Evolutionary conservation across 2,888 invertebrate species (phyloP), one percentile per base, ranked within the genome.

Genomic region (Epistrophella euchroma): DNA sequence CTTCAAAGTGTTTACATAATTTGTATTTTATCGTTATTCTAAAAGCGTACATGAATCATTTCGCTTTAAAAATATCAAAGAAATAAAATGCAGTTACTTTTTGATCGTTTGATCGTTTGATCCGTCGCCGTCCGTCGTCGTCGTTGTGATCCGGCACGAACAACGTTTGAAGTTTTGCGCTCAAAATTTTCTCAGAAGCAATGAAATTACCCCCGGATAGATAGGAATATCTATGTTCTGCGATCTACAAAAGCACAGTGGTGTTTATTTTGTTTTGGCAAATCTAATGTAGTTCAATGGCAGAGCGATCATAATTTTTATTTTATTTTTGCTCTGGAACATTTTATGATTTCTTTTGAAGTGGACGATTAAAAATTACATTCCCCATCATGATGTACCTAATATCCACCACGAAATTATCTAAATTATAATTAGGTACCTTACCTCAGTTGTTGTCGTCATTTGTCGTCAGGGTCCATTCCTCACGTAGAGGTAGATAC

Each of bases 41-140:
- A 73, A 81, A 85, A 73, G 47, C 55, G 43, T 68, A 43, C 68
- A 78, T 86, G 86, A 86, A 86, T 86, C 86, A 82, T 86, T 82
- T 71, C 28, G 22, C 37, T 62, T 77, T 68, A 13, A 11, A 68
- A 35, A 52, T 13, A 60, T 40, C 45, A 35, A 56, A 45, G 37
- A 64, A 56, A 66, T 43, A 45, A 32, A 40, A 77, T 60, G 40
- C 50, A 66, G 58, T 58, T 28, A 25, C 45, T 55, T 74, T 71
- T 66, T 77, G 82, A 82, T 78, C 74, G 72, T 80, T 80, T 76
- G 80, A 80, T 85, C 72, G 72, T 80, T 80, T 76, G 80, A 80
- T 85, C 72, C 45, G 50, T 62, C 10, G 56, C 11, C 56, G 32
- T 56, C 28, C 60, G 40, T 64, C 50, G 47, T 35, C n/a, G n/a